Evolutionary conservation across 2,113 vertebrate genomes (phyloP), one percentile per base, ranked within the genome.

Genomic region (Arvicanthis niloticus): DNA sequence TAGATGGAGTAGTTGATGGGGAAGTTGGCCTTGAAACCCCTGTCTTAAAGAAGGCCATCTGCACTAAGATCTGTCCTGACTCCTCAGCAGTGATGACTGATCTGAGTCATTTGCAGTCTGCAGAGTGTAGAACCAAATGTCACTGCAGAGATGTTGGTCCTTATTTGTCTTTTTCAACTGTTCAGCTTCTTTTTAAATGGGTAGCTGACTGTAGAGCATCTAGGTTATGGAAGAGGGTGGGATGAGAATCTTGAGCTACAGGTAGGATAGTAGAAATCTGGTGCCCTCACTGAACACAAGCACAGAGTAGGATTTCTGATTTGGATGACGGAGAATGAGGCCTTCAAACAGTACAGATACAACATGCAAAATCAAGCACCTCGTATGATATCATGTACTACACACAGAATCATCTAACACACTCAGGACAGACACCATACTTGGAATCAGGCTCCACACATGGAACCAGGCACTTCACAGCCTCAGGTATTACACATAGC

Each of bases 231-330:
- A 37, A 93, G 90, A 16, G 51, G n/a, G 45, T 45, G 70, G 48
- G 93, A 67, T 75, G 1, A 8, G 45, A 37, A 76, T 93, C 97
- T 88, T 37, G 53, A 62, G 94, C 4, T 84, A 60, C 92, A 86
- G 89, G 42, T 42, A 16, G 62, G 75, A 89, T 17, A 86, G 21
- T 0, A 70, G 17, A 76, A 21, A 34, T 60, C 91, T 88, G 34
- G 88, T 34, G 53, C 58, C 58, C 65, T 96, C 26, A 48, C 42
- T 4, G 78, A 21, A 97, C 95, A 68, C 2, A 51, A 53, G 5
- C 93, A 85, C n/a, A 85, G 15, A 45, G 86, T 81, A 1, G 7
- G 95, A 2, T 70, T 67, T 48, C 26, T 0, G 60, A 67, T 76
- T 7, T 88, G n/a, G 26, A 16, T 22, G 53, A 76, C 37, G 60